These are phyloP conservation scores for Prionailurus viverrinus DNA, from an alignment of 2,113 vertebrate species.

Conservation along the genomic window DNA sequence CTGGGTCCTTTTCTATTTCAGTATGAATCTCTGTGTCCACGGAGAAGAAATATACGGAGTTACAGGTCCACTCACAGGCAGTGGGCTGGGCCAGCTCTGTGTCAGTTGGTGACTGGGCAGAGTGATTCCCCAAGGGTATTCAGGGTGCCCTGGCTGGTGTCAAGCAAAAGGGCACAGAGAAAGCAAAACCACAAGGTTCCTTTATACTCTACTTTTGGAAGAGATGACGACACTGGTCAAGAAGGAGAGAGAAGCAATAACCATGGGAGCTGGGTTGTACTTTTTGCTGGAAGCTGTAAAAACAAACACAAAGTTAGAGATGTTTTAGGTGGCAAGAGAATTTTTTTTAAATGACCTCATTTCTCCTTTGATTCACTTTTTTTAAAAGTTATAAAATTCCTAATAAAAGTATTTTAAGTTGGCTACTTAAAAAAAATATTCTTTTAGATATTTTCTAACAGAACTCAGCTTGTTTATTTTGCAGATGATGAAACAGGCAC, in stretches of 20 bases:
- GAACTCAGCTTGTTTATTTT: background rate
- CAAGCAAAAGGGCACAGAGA: background rate
- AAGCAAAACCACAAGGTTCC: background rate
- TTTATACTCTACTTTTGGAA: slow-evolving; percentile 44
- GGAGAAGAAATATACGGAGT: background rate
- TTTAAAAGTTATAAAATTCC: slow-evolving; percentile 30
- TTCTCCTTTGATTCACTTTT: background rate
- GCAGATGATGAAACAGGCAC: background rate
- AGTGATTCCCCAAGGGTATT: background rate
- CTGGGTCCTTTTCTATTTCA: background rate
- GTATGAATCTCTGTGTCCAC: background rate
- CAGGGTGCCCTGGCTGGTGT: background rate
- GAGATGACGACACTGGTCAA: slow-evolving; percentile 13
- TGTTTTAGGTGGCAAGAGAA: background rate
- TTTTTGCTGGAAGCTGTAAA: slow-evolving; percentile 72
- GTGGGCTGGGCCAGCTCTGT: background rate
- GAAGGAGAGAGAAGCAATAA: slow-evolving; percentile 45
- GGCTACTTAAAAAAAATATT: background rate
- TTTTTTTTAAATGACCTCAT: background rate
- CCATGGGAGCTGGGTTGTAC: background rate
- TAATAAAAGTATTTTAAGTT: slow-evolving; percentile 4
- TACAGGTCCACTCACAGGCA: background rate
- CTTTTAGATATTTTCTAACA: background rate
- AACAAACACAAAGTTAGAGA: slow-evolving; percentile 48
- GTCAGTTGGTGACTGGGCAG: background rate